These are phyloP conservation scores for Antheraea assamensis DNA, from an alignment of 2,888 invertebrate genomes.

Conservation along the genomic window DNA sequence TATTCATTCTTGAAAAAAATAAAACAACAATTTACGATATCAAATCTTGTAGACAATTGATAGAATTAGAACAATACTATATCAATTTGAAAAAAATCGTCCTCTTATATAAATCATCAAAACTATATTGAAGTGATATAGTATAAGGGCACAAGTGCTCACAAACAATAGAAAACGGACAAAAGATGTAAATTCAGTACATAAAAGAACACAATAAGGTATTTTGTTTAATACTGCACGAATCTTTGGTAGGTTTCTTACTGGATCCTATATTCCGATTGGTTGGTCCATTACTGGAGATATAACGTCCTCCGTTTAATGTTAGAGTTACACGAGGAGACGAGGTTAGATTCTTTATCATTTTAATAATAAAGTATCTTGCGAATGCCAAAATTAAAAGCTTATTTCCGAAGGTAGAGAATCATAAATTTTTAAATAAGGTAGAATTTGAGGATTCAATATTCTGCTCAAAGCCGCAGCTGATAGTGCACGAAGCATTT, in stretches of 20 bases:
- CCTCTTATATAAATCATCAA: background rate
- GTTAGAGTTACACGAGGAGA: background rate
- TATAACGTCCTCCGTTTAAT: background rate
- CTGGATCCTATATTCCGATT: background rate
- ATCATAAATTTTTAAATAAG: no score
- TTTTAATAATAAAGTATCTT: background rate
- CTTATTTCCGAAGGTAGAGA: background rate
- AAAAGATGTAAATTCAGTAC: background rate
- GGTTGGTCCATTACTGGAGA: background rate
- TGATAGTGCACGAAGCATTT: background rate
- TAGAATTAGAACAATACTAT: background rate
- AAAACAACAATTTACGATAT: background rate
- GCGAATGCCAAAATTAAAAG: background rate
- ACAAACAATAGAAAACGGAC: background rate
- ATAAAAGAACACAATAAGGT: background rate
- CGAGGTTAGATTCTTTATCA: background rate
- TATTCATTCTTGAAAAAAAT: background rate
- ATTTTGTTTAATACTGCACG: background rate
- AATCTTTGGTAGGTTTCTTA: background rate
- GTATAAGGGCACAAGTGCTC: background rate
- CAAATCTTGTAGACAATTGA: constrained; percentile 1
- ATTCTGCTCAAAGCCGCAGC: no score
- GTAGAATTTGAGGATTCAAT: no score
- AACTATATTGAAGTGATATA: background rate
- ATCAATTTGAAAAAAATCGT: background rate